Percentiles rank a stretch among this genome's conserved stretches.
phyloP scores from a whole-genome alignment of 2,888 invertebrate species.

The Andrena flavipes region DNA sequence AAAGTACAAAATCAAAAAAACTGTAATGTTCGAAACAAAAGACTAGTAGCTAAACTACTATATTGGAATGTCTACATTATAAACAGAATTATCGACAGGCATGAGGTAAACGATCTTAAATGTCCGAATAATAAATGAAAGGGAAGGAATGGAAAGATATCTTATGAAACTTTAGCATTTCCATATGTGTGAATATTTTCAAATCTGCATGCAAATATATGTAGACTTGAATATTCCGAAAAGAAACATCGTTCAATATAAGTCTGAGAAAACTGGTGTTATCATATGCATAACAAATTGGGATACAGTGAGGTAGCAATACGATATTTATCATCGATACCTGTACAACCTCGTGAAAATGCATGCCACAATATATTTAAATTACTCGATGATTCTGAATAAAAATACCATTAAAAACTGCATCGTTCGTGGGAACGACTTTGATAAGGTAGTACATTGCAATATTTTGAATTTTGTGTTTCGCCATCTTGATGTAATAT shows the following conservation, averaged over 20 bases:
- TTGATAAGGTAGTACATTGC: slow-evolving; percentile 10
- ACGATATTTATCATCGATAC: slow-evolving; percentile 45
- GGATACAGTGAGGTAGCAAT: slow-evolving; percentile 47
- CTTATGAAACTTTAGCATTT: slow-evolving; percentile 36
- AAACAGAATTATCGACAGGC: slow-evolving; percentile 58
- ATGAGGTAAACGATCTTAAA: slow-evolving; percentile 43
- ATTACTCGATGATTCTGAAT: background rate
- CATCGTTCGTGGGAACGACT: background rate
- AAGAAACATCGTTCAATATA: slow-evolving; percentile 33
- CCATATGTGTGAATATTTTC: slow-evolving; percentile 36
- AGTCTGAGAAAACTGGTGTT: slow-evolving; percentile 30
- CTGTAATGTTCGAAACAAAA: slow-evolving; percentile 48
- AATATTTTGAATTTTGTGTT: slow-evolving; percentile 11
- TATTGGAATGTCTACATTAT: slow-evolving; percentile 48
- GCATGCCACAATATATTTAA: slow-evolving; percentile 51
- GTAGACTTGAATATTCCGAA: slow-evolving; percentile 12
- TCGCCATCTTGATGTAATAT: slow-evolving; percentile 10
- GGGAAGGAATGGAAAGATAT: slow-evolving; percentile 33
- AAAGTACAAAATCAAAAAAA: slow-evolving; percentile 52
- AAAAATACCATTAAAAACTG: slow-evolving; percentile 27
- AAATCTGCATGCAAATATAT: slow-evolving; percentile 61
- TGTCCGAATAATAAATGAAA: slow-evolving; percentile 6
- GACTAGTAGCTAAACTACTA: slow-evolving; percentile 63
- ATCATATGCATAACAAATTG: slow-evolving; percentile 45
- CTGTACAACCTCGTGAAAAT: slow-evolving; percentile 40